Conservation (phyloP, 2,113 vertebrate genomes). For the Microtus richardsoni region DNA sequence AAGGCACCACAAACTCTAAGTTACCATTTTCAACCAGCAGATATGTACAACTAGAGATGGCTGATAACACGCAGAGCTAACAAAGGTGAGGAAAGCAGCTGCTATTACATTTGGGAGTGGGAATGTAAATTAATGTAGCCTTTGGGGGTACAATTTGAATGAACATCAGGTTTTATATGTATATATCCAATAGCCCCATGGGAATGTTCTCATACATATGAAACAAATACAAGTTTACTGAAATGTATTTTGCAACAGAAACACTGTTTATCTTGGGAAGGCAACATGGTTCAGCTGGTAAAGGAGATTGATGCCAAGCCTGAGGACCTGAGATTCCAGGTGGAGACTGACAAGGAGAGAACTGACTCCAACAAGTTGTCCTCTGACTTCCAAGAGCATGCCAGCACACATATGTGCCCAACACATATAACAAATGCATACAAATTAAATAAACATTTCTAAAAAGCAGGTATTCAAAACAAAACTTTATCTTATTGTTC, state of each 20-base stretch:
- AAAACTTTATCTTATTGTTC: neutral
- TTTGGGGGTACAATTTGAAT: constrained; percentile 33
- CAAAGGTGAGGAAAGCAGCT: neutral
- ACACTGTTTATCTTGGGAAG: neutral
- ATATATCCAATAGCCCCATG: neutral
- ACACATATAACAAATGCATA: neutral
- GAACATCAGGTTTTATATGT: constrained; percentile 11
- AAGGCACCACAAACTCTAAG: constrained; percentile 34
- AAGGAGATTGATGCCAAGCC: neutral
- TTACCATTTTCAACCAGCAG: constrained; percentile 12
- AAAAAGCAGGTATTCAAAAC: neutral
- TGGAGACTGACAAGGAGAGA: neutral
- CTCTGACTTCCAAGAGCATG: neutral
- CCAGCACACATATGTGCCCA: neutral
- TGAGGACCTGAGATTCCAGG: neutral
- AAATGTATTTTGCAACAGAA: constrained; percentile 19
- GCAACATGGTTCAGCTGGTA: neutral
- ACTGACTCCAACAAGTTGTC: neutral
- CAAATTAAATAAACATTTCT: neutral
- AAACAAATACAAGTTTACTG: constrained; percentile 13
- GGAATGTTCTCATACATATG: neutral
- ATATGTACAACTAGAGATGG: constrained; percentile 31
- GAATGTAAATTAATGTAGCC: neutral
- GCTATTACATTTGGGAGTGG: neutral
- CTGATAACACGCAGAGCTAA: neutral